Percentiles rank a stretch among this genome's conserved stretches.
Conservation (phyloP, 1,140 invertebrate species). For the Atta colombica region DNA sequence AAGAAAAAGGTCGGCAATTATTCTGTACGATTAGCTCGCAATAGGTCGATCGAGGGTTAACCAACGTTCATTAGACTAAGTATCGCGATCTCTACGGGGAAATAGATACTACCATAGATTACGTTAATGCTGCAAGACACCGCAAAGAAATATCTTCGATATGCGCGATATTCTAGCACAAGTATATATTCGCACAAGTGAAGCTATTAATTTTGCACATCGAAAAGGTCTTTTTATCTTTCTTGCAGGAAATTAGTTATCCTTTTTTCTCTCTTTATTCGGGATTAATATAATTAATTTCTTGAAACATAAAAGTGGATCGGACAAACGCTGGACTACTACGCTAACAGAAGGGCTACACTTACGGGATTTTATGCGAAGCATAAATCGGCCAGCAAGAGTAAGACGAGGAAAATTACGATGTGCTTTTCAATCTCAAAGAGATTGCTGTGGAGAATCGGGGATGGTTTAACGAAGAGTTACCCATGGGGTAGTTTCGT, state of each 20-base stretch:
- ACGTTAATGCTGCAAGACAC: constrained; percentile 23
- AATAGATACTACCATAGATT: constrained; percentile 39
- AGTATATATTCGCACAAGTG: background rate
- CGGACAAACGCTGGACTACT: constrained; percentile 7
- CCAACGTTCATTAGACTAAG: constrained; percentile 40
- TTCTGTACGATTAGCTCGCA: constrained; percentile 48
- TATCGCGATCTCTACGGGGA: constrained; percentile 35
- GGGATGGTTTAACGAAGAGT: constrained; percentile 38
- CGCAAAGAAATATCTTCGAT: constrained; percentile 35
- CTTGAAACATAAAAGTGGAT: constrained; percentile 29
- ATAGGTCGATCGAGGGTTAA: constrained; percentile 53
- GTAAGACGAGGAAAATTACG: constrained; percentile 50
- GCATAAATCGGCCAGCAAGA: constrained; percentile 36
- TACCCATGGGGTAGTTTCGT: constrained; percentile 18
- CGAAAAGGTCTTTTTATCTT: constrained; percentile 16
- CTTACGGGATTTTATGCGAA: constrained; percentile 30
- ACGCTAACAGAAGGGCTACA: constrained; percentile 17
- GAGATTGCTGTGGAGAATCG: constrained; percentile 39
- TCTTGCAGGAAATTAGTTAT: constrained; percentile 10
- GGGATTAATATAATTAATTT: constrained; percentile 46
- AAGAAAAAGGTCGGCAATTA: constrained; percentile 49
- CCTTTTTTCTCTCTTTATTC: background rate
- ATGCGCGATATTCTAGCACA: background rate
- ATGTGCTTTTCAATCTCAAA: constrained; percentile 50
- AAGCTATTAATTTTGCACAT: constrained; percentile 27